phyloP scores from a whole-genome alignment of 2,113 vertebrate genomes.

The Willisornis vidua region DNA sequence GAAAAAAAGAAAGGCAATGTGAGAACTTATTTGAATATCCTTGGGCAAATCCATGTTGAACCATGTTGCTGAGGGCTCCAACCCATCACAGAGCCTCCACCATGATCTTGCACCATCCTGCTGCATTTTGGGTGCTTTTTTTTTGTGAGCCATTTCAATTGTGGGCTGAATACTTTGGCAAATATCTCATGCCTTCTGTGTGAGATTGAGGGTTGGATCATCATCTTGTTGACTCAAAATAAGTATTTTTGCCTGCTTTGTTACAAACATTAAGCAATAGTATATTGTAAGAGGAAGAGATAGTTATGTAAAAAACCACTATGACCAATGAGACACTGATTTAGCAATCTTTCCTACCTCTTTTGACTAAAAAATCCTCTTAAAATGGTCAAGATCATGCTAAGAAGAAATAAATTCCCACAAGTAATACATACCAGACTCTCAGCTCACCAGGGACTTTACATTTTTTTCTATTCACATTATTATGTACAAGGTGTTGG shows the following conservation, averaged over 20 bases:
- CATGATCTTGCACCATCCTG: neutral
- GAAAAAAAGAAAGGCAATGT: neutral
- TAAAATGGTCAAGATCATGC: neutral
- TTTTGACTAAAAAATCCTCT: neutral
- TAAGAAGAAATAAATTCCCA: neutral
- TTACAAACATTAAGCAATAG: neutral
- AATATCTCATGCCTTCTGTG: neutral
- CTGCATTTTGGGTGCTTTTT: neutral
- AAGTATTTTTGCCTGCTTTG: neutral
- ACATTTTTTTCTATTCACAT: neutral
- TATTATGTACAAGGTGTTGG: neutral
- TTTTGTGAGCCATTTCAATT: neutral
- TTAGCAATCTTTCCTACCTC: neutral
- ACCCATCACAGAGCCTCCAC: neutral
- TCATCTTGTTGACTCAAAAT: neutral
- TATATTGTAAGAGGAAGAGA: neutral
- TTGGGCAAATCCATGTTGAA: neutral
- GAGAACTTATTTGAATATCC: neutral
- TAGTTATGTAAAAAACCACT: neutral
- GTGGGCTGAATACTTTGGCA: neutral
- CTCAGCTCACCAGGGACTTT: neutral
- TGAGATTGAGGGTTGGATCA: neutral
- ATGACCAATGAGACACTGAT: neutral
- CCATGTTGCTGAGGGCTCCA: neutral
- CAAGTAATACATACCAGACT: neutral